phyloP scores from a whole-genome alignment of 2,888 invertebrate genomes.

The Cybosia mesomella region DNA sequence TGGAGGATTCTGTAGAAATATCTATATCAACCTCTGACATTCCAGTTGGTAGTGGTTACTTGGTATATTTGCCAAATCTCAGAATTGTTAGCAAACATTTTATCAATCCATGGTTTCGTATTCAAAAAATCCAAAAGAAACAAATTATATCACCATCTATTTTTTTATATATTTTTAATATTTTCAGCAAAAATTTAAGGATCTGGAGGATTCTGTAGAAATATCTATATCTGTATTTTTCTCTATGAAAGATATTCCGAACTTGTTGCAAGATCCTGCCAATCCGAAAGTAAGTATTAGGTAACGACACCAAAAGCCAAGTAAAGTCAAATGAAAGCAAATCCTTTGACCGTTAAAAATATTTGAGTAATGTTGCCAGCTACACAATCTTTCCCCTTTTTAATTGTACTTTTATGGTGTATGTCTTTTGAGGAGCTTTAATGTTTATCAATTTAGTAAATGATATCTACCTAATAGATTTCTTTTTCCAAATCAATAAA shows the following conservation, averaged over 20 bases:
- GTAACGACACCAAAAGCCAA: neutral
- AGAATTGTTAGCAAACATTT: too few relatives aligned
- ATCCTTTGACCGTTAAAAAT: neutral
- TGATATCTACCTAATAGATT: neutral
- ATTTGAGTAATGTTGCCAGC: neutral
- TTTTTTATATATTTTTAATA: neutral
- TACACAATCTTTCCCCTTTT: neutral
- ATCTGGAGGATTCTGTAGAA: constrained; percentile 84
- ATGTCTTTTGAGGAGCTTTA: neutral
- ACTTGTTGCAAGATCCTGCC: constrained; percentile 80
- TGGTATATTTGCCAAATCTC: too few relatives aligned
- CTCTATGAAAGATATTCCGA: constrained; percentile 85
- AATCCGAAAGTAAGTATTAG: constrained; percentile 79
- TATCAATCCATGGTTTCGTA: too few relatives aligned
- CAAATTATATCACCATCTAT: too few relatives aligned
- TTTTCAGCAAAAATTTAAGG: constrained; percentile 80
- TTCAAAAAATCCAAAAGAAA: too few relatives aligned
- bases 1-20: constrained; percentile 85
- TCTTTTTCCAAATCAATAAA: neutral
- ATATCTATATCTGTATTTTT: constrained; percentile 82
- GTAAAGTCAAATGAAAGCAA: neutral
- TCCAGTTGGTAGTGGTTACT: too few relatives aligned
- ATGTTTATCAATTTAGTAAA: neutral
- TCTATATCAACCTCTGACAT: too few relatives aligned
- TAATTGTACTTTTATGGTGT: neutral